These are phyloP conservation scores for Perca fluviatilis DNA, from an alignment of 2,113 vertebrate genomes.

Conservation along the genomic window DNA sequence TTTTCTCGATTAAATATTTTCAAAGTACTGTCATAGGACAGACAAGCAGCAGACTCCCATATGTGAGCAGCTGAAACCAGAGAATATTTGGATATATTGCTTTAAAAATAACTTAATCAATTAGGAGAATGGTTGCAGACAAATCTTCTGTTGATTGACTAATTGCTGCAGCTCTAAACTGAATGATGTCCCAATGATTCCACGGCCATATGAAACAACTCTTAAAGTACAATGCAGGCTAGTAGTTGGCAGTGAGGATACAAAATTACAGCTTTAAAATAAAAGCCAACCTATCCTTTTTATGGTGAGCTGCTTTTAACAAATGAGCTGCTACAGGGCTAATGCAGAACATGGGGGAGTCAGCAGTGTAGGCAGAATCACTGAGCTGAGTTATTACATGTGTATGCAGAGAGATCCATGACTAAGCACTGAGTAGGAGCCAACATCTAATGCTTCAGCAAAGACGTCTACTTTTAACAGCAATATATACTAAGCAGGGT, in stretches of 20 bases:
- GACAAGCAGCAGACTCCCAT: too few species aligned
- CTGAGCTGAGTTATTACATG: constrained; percentile 54
- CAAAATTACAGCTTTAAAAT: background rate
- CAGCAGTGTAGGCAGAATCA: constrained; percentile 51
- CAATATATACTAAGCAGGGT: background rate
- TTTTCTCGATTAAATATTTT: too few species aligned
- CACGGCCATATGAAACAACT: too few species aligned
- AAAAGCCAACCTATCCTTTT: background rate
- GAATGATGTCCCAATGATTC: too few species aligned
- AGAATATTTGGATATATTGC: too few species aligned
- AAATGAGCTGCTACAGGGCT: constrained; percentile 43
- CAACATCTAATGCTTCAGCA: constrained; percentile 9
- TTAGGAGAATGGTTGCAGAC: too few species aligned
- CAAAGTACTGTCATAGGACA: too few species aligned
- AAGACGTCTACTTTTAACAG: background rate
- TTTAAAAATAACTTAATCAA: too few species aligned
- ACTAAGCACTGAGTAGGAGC: constrained; percentile 64
- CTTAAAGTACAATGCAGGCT: background rate
- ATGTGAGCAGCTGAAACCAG: too few species aligned
- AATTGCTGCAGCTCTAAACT: too few species aligned
- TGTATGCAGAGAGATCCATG: constrained; percentile 58
- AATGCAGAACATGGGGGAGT: constrained; percentile 26
- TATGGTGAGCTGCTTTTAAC: constrained; percentile 30
- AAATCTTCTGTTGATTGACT: too few species aligned
- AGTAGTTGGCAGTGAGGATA: background rate